Evolutionary conservation across 2,888 invertebrate species (phyloP).

Genomic region (Eledona agricola): DNA sequence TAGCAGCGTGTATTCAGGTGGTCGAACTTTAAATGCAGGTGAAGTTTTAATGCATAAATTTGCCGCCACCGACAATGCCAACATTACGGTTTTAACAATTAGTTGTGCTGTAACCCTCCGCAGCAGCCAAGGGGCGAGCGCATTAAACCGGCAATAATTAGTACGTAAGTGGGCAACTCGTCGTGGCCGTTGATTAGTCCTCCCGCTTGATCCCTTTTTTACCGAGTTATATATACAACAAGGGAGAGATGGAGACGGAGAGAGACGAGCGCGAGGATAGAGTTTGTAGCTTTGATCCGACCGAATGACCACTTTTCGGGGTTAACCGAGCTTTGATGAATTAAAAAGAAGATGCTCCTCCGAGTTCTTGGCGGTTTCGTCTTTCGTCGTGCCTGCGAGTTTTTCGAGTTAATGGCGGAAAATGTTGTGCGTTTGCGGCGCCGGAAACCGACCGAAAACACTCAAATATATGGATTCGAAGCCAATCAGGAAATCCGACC

Average conservation of each 20-base stretch:
- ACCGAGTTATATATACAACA: no score
- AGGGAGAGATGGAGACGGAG: no score
- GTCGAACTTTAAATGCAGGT: conserved; percentile 25
- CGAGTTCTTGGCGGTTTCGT: no score
- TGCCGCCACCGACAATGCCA: conserved; percentile 27
- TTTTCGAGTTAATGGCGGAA: no score
- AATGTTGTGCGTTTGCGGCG: no score
- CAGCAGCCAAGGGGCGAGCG: conserved; percentile 9
- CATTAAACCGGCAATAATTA: conserved; percentile 37
- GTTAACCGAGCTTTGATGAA: conserved; percentile 38
- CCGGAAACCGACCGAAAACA: no score
- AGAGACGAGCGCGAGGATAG: no score
- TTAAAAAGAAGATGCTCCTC: conserved; percentile 24
- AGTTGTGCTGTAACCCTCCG: conserved; percentile 15
- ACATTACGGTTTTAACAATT: conserved; percentile 27
- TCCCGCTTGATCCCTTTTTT: conserved; percentile 24
- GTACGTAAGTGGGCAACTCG: conserved; percentile 31
- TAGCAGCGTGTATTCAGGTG: conserved; percentile 20
- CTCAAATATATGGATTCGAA: conserved; percentile 45
- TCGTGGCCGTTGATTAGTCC: conserved; percentile 33
- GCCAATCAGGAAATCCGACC: conserved; percentile 47
- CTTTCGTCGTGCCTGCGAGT: no score
- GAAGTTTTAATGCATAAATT: conserved; percentile 36
- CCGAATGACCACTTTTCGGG: conserved; percentile 32
- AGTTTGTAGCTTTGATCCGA: conserved; percentile 31